A percentile compares a stretch with the other conserved stretches of the same genome.
These are phyloP conservation scores for Tragelaphus buxtoni DNA, from an alignment of 2,113 vertebrate genomes.

Conservation along the genomic window DNA sequence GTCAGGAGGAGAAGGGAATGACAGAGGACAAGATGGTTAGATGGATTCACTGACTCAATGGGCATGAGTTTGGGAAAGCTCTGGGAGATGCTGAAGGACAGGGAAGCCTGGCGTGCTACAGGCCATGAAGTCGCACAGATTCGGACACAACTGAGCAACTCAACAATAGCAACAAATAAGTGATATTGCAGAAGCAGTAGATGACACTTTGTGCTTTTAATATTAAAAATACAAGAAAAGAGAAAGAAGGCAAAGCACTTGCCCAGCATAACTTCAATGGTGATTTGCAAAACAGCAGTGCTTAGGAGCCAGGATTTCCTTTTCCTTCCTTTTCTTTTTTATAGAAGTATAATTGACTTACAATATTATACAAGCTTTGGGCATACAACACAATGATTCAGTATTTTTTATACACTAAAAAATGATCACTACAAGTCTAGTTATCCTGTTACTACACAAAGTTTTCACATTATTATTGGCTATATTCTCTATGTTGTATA, in stretches of 20 bases:
- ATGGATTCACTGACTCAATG: no score
- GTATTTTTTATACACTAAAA: not conserved
- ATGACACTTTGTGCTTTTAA: not conserved
- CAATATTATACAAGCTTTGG: not conserved
- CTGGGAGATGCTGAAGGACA: not conserved
- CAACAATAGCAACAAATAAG: not conserved
- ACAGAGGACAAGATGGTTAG: not conserved
- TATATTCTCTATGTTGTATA: not conserved
- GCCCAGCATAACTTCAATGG: not conserved
- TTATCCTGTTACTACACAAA: not conserved
- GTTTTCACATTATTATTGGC: not conserved
- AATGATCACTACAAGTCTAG: not conserved
- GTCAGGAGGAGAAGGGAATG: not conserved
- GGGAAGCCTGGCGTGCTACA: not conserved
- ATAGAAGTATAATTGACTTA: not conserved
- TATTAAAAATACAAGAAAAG: not conserved
- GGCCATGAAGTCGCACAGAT: not conserved
- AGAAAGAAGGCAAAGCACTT: not conserved
- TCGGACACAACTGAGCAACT: not conserved
- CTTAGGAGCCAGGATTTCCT: not conserved
- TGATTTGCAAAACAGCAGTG: not conserved
- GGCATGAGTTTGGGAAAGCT: not conserved
- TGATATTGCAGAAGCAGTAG: not conserved
- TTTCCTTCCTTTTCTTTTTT: not conserved
- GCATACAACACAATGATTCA: not conserved